Conservation (phyloP, 2,888 invertebrate genomes). For the Alloscopus bannaensis region DNA sequence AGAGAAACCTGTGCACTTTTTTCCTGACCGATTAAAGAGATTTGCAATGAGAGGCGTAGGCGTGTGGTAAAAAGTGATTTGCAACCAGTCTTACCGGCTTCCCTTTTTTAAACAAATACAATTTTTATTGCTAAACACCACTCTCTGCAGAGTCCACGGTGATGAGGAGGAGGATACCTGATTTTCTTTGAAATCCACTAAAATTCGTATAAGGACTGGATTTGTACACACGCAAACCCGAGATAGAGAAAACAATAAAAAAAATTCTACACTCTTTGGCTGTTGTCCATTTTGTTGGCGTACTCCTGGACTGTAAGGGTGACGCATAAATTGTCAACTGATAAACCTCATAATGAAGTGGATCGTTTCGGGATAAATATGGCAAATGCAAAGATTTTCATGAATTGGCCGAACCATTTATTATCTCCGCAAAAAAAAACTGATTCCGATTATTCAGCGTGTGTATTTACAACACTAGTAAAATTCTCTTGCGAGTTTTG, state of each 20-base stretch:
- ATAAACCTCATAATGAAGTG: not conserved
- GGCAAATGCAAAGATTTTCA: no score
- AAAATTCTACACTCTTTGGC: not conserved
- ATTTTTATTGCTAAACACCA: no score
- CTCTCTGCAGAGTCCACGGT: no score
- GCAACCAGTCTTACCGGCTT: conserved; percentile 41
- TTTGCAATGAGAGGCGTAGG: conserved; percentile 36
- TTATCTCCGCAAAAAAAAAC: not conserved
- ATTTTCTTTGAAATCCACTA: not conserved
- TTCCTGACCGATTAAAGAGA: conserved; percentile 25
- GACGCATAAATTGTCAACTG: not conserved
- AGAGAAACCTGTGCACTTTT: not conserved
- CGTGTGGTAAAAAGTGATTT: conserved; percentile 36
- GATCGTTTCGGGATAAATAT: no score
- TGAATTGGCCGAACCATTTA: no score
- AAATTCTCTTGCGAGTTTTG: not conserved
- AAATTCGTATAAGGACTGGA: not conserved
- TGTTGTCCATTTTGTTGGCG: no score
- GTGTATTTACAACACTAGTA: not conserved
- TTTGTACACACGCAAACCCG: not conserved
- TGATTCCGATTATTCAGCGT: no score
- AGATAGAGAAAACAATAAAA: not conserved
- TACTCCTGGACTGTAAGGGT: no score
- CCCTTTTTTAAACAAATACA: not conserved
- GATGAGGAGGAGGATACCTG: no score